Evolutionary conservation across 2,888 invertebrate genomes (phyloP), one percentile per base, ranked within the genome.

Genomic region (Caenorhabditis panamensis): DNA sequence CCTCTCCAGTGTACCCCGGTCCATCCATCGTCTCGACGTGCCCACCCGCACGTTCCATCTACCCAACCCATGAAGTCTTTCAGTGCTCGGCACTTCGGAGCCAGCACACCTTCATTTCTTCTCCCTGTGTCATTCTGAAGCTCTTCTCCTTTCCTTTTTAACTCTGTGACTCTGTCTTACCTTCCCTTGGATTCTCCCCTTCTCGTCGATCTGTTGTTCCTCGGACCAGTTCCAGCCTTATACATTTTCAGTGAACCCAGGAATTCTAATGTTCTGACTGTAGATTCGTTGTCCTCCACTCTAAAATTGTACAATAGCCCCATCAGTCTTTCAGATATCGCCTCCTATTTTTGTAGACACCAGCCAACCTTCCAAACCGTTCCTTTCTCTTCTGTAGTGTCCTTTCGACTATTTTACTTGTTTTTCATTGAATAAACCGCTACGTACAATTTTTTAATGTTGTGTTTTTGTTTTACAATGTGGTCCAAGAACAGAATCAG

Each of bases 11-110:
- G 41, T 31, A 41, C 44, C 71, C 71, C 71, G 71, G 71, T 71
- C 56, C 24, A 20, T 16, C 18, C 26, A 24, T 26, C 62, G 71
- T 71, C 71, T 71, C 71, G 31, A 31, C 71, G 53, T 71, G 71
- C 36, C 18, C 59, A 16, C n/a, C 47, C 51, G 51, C 51, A 71
- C 54, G 71, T 36, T 31, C 8, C 51, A 44, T 36, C 73, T 47
- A 51, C 63, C 63, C 72, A 11, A 20, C 41, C 73, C 64, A 53
- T 28, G 64, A 73, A 73, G 73, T 73, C 73, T 73, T 73, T 73
- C 73, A 73, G 73, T 54, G 62, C 20, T 37, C 28, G 49, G 28
- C 13, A 13, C 49, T 59, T 59, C 67, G 68, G 47, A 44, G 28
- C 59, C 68, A 11, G 36, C 59, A 59, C 68, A 68, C 28, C 41